Conservation (phyloP, 2,113 vertebrate genomes). For the Pandion haliaetus region DNA sequence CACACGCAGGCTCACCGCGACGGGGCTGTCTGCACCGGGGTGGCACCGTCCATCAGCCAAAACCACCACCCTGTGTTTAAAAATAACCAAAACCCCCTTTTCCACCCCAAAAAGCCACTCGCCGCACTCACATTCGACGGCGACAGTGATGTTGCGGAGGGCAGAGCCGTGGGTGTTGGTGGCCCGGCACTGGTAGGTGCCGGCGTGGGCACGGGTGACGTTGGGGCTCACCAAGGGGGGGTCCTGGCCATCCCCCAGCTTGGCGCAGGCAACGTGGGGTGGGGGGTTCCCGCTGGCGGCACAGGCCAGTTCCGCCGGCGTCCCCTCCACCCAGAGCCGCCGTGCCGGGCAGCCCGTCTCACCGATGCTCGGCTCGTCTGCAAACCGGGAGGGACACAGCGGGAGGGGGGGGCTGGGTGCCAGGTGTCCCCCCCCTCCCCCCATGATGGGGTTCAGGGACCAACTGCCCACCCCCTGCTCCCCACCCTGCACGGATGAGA, state of each 20-base stretch:
- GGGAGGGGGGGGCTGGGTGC: background rate
- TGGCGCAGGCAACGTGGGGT: background rate
- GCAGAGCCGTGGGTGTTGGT: background rate
- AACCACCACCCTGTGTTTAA: fast-evolving
- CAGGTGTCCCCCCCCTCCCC: too few species aligned
- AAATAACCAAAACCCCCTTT: background rate
- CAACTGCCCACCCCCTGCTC: background rate
- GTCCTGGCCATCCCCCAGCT: background rate
- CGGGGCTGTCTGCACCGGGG: background rate
- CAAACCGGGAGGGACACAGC: background rate
- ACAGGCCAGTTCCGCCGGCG: background rate
- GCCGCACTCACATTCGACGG: background rate
- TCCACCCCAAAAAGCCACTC: fast-evolving
- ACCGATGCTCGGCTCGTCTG: background rate
- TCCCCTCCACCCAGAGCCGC: background rate
- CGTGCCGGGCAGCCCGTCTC: background rate
- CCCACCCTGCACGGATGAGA: background rate
- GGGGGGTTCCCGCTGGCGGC: background rate
- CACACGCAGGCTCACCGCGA: background rate
- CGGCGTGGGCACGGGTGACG: background rate
- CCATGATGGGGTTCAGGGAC: background rate
- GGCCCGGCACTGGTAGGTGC: conserved; percentile 5
- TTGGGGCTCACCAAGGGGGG: background rate
- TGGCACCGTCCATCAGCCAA: background rate
- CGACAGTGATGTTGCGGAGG: background rate